A percentile compares a stretch with the other conserved stretches of the same genome.
Evolutionary conservation across 2,113 vertebrate genomes (phyloP).

Genomic region (Cacatua alba): DNA sequence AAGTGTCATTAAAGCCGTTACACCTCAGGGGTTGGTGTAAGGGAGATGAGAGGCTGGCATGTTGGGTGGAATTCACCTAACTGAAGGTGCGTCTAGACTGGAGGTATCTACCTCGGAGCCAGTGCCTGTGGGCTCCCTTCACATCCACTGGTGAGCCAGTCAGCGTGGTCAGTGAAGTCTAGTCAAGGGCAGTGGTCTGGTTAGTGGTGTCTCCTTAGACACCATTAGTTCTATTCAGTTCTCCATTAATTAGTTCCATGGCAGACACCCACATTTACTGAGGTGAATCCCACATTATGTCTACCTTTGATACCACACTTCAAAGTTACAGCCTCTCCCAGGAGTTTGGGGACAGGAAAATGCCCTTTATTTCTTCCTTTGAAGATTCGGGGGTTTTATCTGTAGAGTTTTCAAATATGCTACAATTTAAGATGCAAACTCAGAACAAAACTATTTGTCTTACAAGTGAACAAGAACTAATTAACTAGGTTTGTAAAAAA

Average conservation of each 20-base stretch:
- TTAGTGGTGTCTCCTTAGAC: background rate
- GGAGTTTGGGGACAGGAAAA: background rate
- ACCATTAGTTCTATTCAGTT: background rate
- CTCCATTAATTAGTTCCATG: background rate
- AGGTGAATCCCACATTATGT: background rate
- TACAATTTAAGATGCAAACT: background rate
- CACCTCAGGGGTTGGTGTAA: background rate
- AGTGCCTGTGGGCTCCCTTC: background rate
- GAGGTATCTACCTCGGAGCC: background rate
- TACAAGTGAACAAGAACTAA: background rate
- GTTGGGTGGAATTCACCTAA: background rate
- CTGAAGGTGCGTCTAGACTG: background rate
- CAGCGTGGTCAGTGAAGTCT: background rate
- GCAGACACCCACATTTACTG: background rate
- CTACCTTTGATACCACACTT: background rate
- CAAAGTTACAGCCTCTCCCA: constrained; percentile 10
- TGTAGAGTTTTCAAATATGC: background rate
- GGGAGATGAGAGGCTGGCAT: background rate
- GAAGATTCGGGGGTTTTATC: background rate
- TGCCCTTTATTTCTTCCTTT: constrained; percentile 1
- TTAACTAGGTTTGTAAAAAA: background rate
- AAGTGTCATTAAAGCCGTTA: background rate
- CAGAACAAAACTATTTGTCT: background rate
- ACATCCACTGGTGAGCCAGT: background rate
- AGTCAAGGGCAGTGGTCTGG: background rate